A percentile compares a stretch with the other conserved stretches of the same genome.
phyloP scores from a whole-genome alignment of 2,113 vertebrate species.

The Marcusenius ussheri region DNA sequence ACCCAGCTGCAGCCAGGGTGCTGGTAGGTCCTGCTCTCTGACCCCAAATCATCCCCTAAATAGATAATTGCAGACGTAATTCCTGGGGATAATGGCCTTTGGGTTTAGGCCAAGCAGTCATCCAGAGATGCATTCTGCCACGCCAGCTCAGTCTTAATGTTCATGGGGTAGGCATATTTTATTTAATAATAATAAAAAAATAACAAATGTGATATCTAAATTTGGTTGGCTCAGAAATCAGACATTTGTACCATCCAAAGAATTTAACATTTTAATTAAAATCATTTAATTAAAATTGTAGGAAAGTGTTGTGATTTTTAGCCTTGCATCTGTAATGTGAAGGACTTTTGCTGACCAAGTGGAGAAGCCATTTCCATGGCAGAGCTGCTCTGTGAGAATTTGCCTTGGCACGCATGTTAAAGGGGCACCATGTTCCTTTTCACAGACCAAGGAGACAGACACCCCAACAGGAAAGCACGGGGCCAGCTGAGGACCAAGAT shows the following conservation, averaged over 20 bases:
- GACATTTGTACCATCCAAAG: constrained; percentile 45
- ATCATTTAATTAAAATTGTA: not conserved
- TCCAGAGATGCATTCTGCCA: not conserved
- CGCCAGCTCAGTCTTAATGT: not conserved
- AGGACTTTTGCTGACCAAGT: not conserved
- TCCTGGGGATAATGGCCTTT: not conserved
- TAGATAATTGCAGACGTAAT: not conserved
- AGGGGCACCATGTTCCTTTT: constrained; percentile 4
- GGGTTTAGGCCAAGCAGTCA: not conserved
- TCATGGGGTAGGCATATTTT: constrained; percentile 29
- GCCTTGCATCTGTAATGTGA: not conserved
- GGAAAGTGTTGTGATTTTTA: not conserved
- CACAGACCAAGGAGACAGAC: constrained; percentile 88
- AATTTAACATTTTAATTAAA: constrained; percentile 50
- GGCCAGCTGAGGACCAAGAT: constrained; percentile 94
- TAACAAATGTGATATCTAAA: not conserved
- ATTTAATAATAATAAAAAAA: constrained; percentile 19
- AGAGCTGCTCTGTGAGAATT: not conserved
- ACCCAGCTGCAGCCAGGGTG: not conserved
- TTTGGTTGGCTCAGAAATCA: constrained; percentile 40
- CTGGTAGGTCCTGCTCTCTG: not conserved
- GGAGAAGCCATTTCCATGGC: not conserved
- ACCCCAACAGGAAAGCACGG: constrained; percentile 90
- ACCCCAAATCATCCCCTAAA: not conserved
- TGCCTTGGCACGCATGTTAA: not conserved